Base-by-base conservation (phyloP, 2,888 invertebrate species). In the Julus scanicus region DNA sequence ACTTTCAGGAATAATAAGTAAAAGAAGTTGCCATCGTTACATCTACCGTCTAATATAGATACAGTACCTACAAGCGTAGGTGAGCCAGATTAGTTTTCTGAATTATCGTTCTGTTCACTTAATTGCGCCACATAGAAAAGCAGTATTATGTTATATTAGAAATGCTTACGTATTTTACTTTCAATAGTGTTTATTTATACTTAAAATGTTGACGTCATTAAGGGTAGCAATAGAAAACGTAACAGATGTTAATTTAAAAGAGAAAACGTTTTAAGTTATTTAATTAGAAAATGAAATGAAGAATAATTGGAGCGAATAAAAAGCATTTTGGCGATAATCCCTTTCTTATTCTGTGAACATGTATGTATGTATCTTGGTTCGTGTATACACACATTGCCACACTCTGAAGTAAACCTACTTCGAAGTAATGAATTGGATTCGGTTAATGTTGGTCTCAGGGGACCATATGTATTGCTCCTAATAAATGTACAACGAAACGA, bases 361-460 rank as follows among this genome's bases (percentile, higher is more conserved):
- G n/a, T n/a, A n/a, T n/a, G 80, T 37, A 15, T 15, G 80, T 80
- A 29, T 80, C 80, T 37, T 37, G 37, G 13, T 11, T 80, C 80
- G 13, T 37, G 29, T 37, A 44, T 44, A n/a, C n/a, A n/a, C n/a
- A 15, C 80, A 13, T 80, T 37, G 80, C 37, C 37, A 80, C 29
- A 37, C 29, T 80, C 13, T 80, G 37, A 37, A 80, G 13, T 80
- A 37, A 37, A 37, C 15, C 80, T 37, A 80, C 29, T 29, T 80
- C 15, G 80, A 37, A 37, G 80, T 80, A 80, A 80, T 80, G 80
- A 80, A 80, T 80, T 80, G 80, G 80, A 80, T 80, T 80, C 37
- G 80, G 80, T 80, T 80, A 80, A 37, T 29, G 80, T 11, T 80
- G 37, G 13, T 37, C 80, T 80, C 80, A 13, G 2, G 80, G 80